phyloP scores from a whole-genome alignment of 2,888 invertebrate genomes.

The Phaonia tiefii region DNA sequence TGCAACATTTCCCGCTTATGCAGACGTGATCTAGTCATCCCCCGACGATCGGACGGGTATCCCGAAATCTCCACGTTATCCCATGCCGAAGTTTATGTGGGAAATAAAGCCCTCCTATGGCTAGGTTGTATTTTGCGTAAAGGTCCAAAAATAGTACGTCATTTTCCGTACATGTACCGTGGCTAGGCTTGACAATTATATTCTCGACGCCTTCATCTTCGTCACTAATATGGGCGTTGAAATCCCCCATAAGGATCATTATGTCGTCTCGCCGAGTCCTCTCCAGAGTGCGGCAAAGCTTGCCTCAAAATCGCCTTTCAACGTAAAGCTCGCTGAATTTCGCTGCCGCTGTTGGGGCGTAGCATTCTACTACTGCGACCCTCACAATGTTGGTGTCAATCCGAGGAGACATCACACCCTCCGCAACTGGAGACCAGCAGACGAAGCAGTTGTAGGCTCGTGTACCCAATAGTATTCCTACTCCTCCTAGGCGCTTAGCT shows the following conservation, averaged over 20 bases:
- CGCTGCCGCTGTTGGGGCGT: slow-evolving; percentile 35
- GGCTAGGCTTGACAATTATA: slow-evolving; percentile 30
- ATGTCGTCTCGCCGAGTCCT: background rate
- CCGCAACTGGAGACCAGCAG: background rate
- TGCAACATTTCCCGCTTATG: no score
- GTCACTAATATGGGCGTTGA: slow-evolving; percentile 25
- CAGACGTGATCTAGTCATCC: no score
- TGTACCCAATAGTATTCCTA: no score
- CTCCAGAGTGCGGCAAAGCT: background rate
- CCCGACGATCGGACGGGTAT: no score
- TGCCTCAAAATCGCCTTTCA: slow-evolving; percentile 20
- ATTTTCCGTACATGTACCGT: background rate
- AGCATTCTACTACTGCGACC: slow-evolving; percentile 31
- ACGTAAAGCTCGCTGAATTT: background rate
- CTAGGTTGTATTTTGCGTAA: slow-evolving; percentile 15
- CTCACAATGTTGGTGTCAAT: background rate
- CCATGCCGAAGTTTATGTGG: no score
- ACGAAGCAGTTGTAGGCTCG: no score
- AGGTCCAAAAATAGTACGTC: slow-evolving; percentile 6
- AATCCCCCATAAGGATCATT: slow-evolving; percentile 31
- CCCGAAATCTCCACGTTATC: no score
- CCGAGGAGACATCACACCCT: background rate
- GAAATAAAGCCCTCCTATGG: slow-evolving; percentile 11
- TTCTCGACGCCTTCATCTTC: slow-evolving; percentile 26
- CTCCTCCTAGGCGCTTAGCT: no score